These are phyloP conservation scores for Botrylloides violaceus DNA, from an alignment of 23 tunicate genomes.

Conservation along the genomic window DNA sequence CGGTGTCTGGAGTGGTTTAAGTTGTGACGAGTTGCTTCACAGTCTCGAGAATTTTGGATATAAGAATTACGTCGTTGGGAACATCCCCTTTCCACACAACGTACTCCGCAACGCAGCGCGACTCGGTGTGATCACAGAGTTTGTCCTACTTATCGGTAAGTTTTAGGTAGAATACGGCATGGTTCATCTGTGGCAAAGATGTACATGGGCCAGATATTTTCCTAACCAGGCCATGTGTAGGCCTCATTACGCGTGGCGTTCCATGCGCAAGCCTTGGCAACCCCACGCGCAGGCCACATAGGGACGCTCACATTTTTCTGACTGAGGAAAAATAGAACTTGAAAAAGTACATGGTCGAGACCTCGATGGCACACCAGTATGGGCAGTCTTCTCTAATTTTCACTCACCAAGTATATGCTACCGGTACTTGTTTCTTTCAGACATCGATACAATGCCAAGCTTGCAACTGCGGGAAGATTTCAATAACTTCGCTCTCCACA, in stretches of 20 bases:
- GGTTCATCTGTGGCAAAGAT: not conserved
- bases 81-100: slow-evolving; percentile 90
- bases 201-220: too few species aligned
- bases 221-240: too few species aligned
- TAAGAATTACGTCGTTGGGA: slow-evolving; percentile 75
- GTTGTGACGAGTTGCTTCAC: slow-evolving; percentile 52
- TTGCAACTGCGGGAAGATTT: slow-evolving; percentile 56
- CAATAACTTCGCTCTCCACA: slow-evolving; percentile 44
- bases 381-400: too few species aligned
- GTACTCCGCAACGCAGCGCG: slow-evolving; percentile 92
- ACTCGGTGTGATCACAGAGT: slow-evolving; percentile 76
- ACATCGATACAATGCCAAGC: slow-evolving; percentile 92
- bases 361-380: too few species aligned
- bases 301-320: too few species aligned
- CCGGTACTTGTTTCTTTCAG: too few species aligned
- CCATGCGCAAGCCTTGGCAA: too few species aligned
- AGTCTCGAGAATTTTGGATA: slow-evolving; percentile 73
- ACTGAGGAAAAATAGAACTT: too few species aligned
- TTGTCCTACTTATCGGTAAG: slow-evolving; percentile 82
- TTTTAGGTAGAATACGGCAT: not conserved
- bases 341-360: too few species aligned
- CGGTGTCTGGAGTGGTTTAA: slow-evolving; percentile 49
- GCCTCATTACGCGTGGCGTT: too few species aligned
- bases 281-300: too few species aligned
- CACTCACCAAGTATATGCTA: too few species aligned